phyloP scores from a whole-genome alignment of 2,888 invertebrate genomes.

The Ecliptopera silaceata region DNA sequence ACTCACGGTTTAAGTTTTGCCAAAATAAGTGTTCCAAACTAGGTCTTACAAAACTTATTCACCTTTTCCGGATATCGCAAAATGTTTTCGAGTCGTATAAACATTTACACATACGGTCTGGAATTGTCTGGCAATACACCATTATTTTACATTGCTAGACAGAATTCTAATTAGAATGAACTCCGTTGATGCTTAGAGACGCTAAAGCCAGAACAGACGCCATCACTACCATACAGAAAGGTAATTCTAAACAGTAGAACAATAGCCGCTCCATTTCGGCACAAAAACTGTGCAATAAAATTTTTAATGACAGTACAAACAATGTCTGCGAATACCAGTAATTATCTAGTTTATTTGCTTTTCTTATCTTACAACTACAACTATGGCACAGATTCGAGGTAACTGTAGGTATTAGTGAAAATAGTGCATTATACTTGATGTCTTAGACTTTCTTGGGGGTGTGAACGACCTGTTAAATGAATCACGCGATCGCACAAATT shows the following conservation, averaged over 20 bases:
- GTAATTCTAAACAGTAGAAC: slow-evolving; percentile 3
- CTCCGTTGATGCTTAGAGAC: neutral
- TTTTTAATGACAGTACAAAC: slow-evolving; percentile 13
- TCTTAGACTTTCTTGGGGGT: slow-evolving; percentile 9
- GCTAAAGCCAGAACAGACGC: neutral
- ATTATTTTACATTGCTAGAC: neutral
- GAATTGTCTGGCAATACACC: too few species aligned
- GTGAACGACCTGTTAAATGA: slow-evolving; percentile 25
- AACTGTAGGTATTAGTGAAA: slow-evolving; percentile 4
- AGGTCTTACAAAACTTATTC: too few species aligned
- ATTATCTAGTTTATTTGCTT: slow-evolving; percentile 18
- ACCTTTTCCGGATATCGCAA: too few species aligned
- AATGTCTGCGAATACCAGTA: slow-evolving; percentile 1
- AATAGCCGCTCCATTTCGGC: neutral
- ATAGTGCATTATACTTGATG: slow-evolving; percentile 6
- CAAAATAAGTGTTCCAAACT: too few species aligned
- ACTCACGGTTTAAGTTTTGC: neutral
- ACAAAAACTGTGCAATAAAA: neutral
- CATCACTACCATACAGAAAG: neutral
- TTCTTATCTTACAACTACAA: slow-evolving; percentile 20
- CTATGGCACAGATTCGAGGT: slow-evolving; percentile 20
- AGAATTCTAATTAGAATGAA: neutral
- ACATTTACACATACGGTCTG: too few species aligned
- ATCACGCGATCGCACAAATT: slow-evolving; percentile 20
- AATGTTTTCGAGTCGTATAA: too few species aligned